Percentiles rank a stretch among this genome's conserved stretches.
Evolutionary conservation across 1,140 invertebrate genomes (phyloP).

Genomic region (Pseudomyrmex gracilis): DNA sequence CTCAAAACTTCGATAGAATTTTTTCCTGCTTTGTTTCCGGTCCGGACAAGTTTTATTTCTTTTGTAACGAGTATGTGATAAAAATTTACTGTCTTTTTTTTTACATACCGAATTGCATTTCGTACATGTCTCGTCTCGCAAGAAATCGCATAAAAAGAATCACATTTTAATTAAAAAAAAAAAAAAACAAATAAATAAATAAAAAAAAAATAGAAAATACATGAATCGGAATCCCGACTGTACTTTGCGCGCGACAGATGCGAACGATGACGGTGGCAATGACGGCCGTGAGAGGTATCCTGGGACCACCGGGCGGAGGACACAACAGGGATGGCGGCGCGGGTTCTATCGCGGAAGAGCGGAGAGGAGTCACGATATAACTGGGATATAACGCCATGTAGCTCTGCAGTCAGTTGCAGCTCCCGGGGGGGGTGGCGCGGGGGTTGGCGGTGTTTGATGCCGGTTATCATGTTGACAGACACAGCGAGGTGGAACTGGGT

Average conservation of each 20-base stretch:
- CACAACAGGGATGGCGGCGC: constrained; percentile 34
- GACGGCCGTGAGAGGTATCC: constrained; percentile 69
- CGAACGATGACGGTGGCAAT: constrained; percentile 72
- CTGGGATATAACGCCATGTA: constrained; percentile 79
- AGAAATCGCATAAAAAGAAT: constrained; percentile 3
- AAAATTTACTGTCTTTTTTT: too few relatives aligned
- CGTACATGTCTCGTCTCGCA: too few relatives aligned
- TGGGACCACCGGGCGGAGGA: constrained; percentile 62
- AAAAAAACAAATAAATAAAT: too few relatives aligned
- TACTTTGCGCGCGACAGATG: constrained; percentile 62
- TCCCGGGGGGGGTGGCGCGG: constrained; percentile 67
- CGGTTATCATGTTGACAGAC: constrained; percentile 85
- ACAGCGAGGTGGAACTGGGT: constrained; percentile 79
- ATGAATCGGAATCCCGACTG: constrained; percentile 41
- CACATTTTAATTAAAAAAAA: background rate
- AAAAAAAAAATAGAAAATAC: constrained; percentile 9
- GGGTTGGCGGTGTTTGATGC: constrained; percentile 82
- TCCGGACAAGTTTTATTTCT: too few relatives aligned
- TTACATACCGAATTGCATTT: too few relatives aligned
- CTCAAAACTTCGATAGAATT: too few relatives aligned
- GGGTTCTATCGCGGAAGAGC: constrained; percentile 63
- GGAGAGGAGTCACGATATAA: constrained; percentile 75
- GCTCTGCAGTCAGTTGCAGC: constrained; percentile 84
- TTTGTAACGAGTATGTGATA: too few relatives aligned
- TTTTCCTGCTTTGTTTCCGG: too few relatives aligned